phyloP scores from a whole-genome alignment of 2,113 vertebrate species.

The Neodontobutis hainanensis region DNA sequence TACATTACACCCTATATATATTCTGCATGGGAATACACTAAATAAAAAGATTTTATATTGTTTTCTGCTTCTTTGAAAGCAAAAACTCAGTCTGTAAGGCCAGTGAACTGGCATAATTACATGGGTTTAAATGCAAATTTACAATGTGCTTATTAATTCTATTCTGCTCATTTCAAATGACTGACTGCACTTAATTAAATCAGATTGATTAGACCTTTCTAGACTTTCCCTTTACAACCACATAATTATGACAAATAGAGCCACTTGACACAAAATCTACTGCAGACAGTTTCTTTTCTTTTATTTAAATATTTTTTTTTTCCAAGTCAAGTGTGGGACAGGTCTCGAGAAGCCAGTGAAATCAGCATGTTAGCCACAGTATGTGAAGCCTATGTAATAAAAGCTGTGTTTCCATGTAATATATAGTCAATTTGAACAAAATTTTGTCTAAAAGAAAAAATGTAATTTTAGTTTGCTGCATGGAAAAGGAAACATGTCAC shows the following conservation, averaged over 20 bases:
- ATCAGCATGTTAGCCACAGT: not conserved
- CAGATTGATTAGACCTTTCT: constrained; percentile 86
- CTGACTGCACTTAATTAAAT: constrained; percentile 87
- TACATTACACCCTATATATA: not conserved
- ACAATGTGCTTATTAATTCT: constrained; percentile 86
- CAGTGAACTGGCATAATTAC: constrained; percentile 81
- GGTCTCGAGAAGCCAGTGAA: constrained; percentile 17
- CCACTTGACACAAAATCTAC: constrained; percentile 76
- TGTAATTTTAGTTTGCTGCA: too few species aligned
- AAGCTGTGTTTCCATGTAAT: not conserved
- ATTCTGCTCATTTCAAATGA: constrained; percentile 85
- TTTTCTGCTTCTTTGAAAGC: constrained; percentile 48
- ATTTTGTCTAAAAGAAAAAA: too few species aligned
- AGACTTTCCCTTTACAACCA: constrained; percentile 81
- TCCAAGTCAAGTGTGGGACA: constrained; percentile 28
- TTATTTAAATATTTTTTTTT: constrained; percentile 35
- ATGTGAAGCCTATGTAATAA: constrained; percentile 6
- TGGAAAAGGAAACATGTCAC: too few species aligned
- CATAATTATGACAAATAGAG: constrained; percentile 85
- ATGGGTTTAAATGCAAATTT: constrained; percentile 83
- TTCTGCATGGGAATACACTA: constrained; percentile 35
- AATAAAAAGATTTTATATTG: constrained; percentile 45
- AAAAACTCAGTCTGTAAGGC: constrained; percentile 69
- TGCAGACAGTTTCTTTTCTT: constrained; percentile 55
- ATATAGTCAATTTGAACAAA: too few species aligned